Percentiles rank a stretch among this genome's conserved stretches.
Evolutionary conservation across 2,797 vertebrate species (phyloP).

Genomic region (Anolis apletophallus): DNA sequence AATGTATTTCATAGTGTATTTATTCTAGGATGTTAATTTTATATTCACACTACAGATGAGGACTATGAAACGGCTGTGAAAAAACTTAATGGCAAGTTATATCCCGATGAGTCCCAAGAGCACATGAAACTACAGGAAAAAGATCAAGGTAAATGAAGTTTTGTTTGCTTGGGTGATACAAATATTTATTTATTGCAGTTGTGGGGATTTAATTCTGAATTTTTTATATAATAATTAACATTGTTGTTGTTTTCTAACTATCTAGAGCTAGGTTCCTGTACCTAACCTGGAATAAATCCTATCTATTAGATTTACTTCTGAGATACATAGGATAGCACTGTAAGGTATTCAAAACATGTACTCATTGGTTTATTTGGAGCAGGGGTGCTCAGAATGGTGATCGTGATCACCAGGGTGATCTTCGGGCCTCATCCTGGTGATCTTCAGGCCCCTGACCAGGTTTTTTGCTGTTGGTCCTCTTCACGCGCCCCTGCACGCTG

Average conservation of each 20-base stretch:
- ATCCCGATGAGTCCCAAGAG: constrained; percentile 78
- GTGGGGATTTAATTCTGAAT: neutral
- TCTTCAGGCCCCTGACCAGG: no score
- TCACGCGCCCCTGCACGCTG: no score
- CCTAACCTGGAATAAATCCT: neutral
- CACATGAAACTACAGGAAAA: constrained; percentile 52
- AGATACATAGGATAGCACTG: neutral
- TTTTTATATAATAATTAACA: neutral
- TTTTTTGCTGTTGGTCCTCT: no score
- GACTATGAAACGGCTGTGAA: constrained; percentile 92
- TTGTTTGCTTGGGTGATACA: no score
- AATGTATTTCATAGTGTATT: neutral
- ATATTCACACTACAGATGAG: constrained; percentile 86
- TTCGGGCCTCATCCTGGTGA: no score
- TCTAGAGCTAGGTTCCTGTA: neutral
- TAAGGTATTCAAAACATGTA: neutral
- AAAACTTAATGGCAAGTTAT: constrained; percentile 91
- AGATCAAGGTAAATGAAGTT: constrained; percentile 66
- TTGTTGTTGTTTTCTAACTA: neutral
- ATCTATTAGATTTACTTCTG: neutral
- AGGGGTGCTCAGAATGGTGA: no score
- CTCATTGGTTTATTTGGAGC: no score
- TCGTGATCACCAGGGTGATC: no score
- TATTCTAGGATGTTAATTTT: neutral
- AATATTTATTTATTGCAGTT: no score